Percentiles rank a stretch among this genome's conserved stretches.
phyloP scores from a whole-genome alignment of 2,888 invertebrate species.

The Nomada flava region DNA sequence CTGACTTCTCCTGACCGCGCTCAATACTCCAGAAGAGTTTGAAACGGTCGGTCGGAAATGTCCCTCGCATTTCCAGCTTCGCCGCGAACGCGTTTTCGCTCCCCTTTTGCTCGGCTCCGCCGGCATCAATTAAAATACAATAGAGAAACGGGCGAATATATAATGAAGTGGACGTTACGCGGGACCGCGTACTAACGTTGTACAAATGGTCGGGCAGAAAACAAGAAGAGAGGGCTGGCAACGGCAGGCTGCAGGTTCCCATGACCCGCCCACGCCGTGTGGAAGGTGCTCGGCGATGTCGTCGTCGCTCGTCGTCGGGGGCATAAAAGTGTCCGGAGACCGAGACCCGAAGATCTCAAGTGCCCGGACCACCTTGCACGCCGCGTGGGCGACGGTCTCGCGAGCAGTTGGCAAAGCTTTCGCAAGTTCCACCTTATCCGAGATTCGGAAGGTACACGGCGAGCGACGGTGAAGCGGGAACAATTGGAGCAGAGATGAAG shows the following conservation, averaged over 20 bases:
- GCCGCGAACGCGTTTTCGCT: constrained; percentile 1
- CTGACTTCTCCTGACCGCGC: not conserved
- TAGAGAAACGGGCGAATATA: constrained; percentile 46
- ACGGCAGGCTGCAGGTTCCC: constrained; percentile 73
- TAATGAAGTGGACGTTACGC: constrained; percentile 51
- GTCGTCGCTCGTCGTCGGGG: constrained; percentile 80
- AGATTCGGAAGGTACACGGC: not conserved
- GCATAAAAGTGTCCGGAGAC: constrained; percentile 81
- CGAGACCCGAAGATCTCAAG: constrained; percentile 78
- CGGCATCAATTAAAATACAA: constrained; percentile 57
- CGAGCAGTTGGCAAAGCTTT: constrained; percentile 73
- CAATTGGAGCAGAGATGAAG: not conserved
- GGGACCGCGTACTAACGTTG: constrained; percentile 42
- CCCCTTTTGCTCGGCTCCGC: not conserved
- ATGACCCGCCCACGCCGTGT: constrained; percentile 78
- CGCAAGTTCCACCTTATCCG: constrained; percentile 70
- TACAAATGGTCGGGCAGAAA: constrained; percentile 61
- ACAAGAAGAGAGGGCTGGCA: constrained; percentile 51
- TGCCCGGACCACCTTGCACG: constrained; percentile 80
- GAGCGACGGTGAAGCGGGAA: not conserved
- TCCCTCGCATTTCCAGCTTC: constrained; percentile 4
- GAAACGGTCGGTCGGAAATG: not conserved
- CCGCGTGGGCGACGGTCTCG: constrained; percentile 79
- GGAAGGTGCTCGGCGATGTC: constrained; percentile 79
- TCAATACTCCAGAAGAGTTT: not conserved